These are phyloP conservation scores for Linyphia triangularis DNA, from an alignment of 2,888 invertebrate genomes.

Conservation along the genomic window DNA sequence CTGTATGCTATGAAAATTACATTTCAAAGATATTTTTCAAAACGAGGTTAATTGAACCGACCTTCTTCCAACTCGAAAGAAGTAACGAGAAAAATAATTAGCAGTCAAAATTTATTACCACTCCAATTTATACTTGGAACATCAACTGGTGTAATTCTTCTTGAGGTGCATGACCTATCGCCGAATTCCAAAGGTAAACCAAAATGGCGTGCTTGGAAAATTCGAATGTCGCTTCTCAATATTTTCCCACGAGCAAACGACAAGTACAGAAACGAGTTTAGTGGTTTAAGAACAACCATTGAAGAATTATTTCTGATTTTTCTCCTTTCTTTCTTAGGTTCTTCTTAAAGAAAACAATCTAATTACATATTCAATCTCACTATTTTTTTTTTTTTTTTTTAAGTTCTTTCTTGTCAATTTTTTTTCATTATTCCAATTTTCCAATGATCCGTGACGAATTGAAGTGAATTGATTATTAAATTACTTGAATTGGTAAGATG, in stretches of 20 bases:
- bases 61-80: background rate
- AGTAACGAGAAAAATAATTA: background rate
- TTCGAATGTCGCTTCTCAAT: constrained; percentile 14
- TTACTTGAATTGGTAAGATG: background rate
- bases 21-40: background rate
- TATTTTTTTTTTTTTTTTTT: constrained; percentile 10
- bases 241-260: constrained; percentile 39
- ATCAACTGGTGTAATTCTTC: background rate
- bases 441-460: background rate
- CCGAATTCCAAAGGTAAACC: background rate
- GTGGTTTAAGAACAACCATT: background rate
- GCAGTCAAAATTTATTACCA: background rate
- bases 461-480: background rate
- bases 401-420: background rate
- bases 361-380: constrained; percentile 47
- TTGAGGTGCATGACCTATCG: constrained; percentile 4
- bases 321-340: constrained; percentile 15
- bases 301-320: constrained; percentile 36
- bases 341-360: constrained; percentile 20
- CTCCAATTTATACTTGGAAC: background rate
- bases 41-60: background rate
- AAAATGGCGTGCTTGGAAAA: constrained; percentile 12
- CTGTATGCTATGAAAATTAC: too few relatives aligned
- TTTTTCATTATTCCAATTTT: background rate
- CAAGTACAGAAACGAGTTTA: constrained; percentile 18